Evolutionary conservation across 2,113 vertebrate species (phyloP), one percentile per base, ranked within the genome.

Genomic region (Zosterops hypoxanthus): DNA sequence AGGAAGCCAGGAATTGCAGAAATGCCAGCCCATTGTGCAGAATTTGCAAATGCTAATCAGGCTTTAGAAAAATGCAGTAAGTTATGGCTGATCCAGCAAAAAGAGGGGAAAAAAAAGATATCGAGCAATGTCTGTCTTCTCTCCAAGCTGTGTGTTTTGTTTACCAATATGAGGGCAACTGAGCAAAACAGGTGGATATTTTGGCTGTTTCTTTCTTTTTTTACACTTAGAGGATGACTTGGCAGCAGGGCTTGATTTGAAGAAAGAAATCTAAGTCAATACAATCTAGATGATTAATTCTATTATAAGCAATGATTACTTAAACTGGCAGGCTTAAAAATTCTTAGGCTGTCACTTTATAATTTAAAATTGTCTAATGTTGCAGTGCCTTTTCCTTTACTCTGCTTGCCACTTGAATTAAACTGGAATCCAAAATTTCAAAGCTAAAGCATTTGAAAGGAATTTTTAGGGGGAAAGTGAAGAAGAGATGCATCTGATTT

Each of bases 31-130:
- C 52, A 57, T 69, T 91, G 59, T 92, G 75, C 46, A 57, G 75
- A 69, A 92, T 18, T 86, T 79, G 61, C 55, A 92, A 76, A 90
- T 61, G 70, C 33, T 52, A 79, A 61, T 49, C 61, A 84, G 41
- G 71, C 92, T 86, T 91, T 55, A 83, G 59, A 94, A 95, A 94
- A 93, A 93, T 59, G 76, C 50, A 36, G 21, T 15, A 39, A 76
- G 33, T 87, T 90, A 94, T 55, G 85, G 63, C 71, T 95, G 93
- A 92, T 80, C 29, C 76, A 82, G 82, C 84, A 83, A 59, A 95
- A 87, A 92, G 66, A 63, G n/a, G 55, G 28, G 31, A 11, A 78
- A 82, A 60, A 17, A n/a, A 76, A 75, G 53, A 46, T 2, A 56
- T 33, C n/a, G 80, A 92, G 50, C 17, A 44, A 86, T 61, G 17